Evolutionary conservation across 2,113 vertebrate genomes (phyloP).

Genomic region (Aldabrachelys gigantea): DNA sequence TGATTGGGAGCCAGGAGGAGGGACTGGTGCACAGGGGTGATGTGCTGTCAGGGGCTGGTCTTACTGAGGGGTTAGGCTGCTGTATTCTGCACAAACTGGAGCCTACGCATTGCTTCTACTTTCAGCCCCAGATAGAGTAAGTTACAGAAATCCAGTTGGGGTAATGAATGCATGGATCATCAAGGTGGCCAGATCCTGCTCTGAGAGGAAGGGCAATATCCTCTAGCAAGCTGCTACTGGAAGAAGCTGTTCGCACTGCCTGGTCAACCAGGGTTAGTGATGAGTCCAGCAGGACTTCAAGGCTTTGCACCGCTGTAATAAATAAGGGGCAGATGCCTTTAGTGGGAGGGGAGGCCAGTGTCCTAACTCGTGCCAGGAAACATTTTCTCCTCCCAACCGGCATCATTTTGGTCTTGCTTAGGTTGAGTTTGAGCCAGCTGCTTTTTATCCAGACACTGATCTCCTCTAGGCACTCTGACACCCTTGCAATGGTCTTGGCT

Average conservation of each 20-base stretch:
- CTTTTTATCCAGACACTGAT: not conserved
- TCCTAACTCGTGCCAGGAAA: not conserved
- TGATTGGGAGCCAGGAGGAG: not conserved
- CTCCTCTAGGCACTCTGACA: not conserved
- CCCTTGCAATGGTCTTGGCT: not conserved
- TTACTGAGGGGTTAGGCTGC: not conserved
- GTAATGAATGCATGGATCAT: not conserved
- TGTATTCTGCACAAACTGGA: not conserved
- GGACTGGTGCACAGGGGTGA: not conserved
- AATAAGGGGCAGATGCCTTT: not conserved
- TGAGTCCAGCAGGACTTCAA: not conserved
- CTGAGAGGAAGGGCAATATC: not conserved
- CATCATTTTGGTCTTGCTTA: fast-evolving
- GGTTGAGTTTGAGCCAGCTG: not conserved
- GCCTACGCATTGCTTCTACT: not conserved
- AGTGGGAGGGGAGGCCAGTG: not conserved
- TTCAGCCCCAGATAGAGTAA: not conserved
- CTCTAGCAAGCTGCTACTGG: not conserved
- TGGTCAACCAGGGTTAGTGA: not conserved
- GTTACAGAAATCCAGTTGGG: not conserved
- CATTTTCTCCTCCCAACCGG: not conserved
- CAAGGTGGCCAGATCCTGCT: not conserved
- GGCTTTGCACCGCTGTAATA: not conserved
- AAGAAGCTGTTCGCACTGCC: not conserved
- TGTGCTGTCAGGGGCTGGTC: not conserved